Percentiles rank a stretch among this genome's conserved stretches.
Conservation (phyloP, 35 echinoderm and acorn worm species). For the Ophioderma brevispina region DNA sequence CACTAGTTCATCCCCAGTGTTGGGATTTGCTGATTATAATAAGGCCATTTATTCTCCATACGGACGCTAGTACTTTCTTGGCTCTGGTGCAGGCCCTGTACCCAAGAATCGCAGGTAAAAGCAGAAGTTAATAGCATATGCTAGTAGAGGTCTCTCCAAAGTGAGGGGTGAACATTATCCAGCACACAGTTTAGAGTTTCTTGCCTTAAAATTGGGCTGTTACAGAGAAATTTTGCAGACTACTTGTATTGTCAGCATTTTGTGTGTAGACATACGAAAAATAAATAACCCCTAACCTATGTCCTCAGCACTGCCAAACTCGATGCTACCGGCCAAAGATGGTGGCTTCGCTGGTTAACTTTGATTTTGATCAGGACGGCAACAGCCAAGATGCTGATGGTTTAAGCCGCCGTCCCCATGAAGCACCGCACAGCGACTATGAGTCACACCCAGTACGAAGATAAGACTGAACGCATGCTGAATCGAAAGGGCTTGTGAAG, state of each 20-base stretch:
- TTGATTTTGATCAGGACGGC: conserved; percentile 40
- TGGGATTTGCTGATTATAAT: conserved; percentile 32
- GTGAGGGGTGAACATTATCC: conserved; percentile 42
- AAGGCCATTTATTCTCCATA: conserved; percentile 53
- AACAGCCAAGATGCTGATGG: conserved; percentile 46
- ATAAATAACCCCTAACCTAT: conserved; percentile 74
- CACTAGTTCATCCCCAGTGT: too few species aligned
- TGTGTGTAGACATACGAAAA: conserved; percentile 26
- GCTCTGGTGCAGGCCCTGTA: conserved; percentile 61
- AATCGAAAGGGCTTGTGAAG: background rate
- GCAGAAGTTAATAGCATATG: background rate
- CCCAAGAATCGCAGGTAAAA: conserved; percentile 30
- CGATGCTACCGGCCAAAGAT: conserved; percentile 68
- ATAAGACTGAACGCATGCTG: background rate
- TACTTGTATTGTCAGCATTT: conserved; percentile 15
- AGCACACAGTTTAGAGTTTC: too few species aligned
- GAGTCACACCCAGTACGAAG: background rate
- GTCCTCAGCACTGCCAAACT: conserved; percentile 57
- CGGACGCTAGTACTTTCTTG: conserved; percentile 53
- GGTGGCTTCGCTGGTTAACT: conserved; percentile 55
- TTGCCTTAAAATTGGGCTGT: too few species aligned
- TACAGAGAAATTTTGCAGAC: too few species aligned
- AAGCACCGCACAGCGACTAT: background rate
- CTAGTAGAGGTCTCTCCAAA: conserved; percentile 3
- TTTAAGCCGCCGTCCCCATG: background rate